Conservation (phyloP, 2,113 vertebrate species). For the Menura novaehollandiae region DNA sequence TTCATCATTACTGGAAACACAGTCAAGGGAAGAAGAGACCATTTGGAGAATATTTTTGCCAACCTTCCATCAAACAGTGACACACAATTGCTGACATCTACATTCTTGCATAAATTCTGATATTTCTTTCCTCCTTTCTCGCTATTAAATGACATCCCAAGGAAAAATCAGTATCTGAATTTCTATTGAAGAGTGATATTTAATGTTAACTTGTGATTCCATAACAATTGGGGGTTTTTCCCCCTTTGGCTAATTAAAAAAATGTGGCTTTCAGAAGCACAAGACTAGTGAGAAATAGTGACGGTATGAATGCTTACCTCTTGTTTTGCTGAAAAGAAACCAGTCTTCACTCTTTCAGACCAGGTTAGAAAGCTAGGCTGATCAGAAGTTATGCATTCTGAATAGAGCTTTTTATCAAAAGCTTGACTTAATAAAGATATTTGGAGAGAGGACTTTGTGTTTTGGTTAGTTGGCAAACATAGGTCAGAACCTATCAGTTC, state of each 20-base stretch:
- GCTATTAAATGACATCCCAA: background rate
- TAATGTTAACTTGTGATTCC: background rate
- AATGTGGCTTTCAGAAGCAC: background rate
- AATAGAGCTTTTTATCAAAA: background rate
- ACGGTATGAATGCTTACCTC: background rate
- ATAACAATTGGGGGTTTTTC: accelerated
- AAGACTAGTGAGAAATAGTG: background rate
- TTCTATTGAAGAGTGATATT: background rate
- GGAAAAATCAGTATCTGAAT: background rate
- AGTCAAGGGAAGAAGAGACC: background rate
- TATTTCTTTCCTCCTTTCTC: background rate
- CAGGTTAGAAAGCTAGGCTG: background rate
- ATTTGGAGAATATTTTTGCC: background rate
- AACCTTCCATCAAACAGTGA: background rate
- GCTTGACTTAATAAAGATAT: background rate
- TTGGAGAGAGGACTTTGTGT: background rate
- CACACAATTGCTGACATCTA: background rate
- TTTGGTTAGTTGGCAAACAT: background rate
- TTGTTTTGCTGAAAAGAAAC: background rate
- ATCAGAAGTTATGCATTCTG: background rate
- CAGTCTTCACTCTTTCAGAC: background rate
- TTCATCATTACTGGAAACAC: background rate
- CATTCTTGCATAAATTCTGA: background rate
- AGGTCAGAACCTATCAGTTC: background rate
- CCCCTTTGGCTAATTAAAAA: background rate